phyloP scores from a whole-genome alignment of 1,140 invertebrate species.

The Papilio machaon region DNA sequence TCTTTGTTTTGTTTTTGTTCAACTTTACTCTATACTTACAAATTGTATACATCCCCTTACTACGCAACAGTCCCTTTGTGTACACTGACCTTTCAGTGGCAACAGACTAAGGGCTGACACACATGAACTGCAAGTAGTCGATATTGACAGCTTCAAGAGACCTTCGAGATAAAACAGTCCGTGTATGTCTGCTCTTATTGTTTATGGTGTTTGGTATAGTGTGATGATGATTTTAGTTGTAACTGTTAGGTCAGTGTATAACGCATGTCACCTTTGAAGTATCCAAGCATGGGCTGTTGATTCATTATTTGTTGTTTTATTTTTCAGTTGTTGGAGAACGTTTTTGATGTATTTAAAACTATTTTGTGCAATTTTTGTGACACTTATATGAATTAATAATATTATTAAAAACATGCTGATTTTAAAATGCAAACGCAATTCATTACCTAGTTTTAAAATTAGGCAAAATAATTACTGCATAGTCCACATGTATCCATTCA shows the following conservation, averaged over 20 bases:
- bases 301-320: conserved; percentile 18
- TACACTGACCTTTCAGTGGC: conserved; percentile 65
- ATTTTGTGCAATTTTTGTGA: conserved; percentile 6
- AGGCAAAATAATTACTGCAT: not conserved
- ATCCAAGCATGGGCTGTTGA: conserved; percentile 33
- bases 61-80: conserved; percentile 54
- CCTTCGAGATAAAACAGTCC: no score
- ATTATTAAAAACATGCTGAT: not conserved
- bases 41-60: conserved; percentile 64
- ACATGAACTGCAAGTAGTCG: not conserved
- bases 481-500: conserved; percentile 19
- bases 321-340: conserved; percentile 4
- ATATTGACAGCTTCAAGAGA: not conserved
- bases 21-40: conserved; percentile 70
- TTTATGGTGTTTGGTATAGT: not conserved
- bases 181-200: not conserved
- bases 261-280: conserved; percentile 52
- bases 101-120: conserved; percentile 25
- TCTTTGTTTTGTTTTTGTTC: conserved; percentile 48
- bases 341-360: conserved; percentile 12
- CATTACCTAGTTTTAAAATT: not conserved
- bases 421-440: conserved; percentile 1
- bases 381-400: not conserved
- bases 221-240: conserved; percentile 44
- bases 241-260: conserved; percentile 56